Percentiles rank a stretch among this genome's conserved stretches.
Evolutionary conservation across 1,140 invertebrate genomes (phyloP).

Genomic region (Drosophila saltans): DNA sequence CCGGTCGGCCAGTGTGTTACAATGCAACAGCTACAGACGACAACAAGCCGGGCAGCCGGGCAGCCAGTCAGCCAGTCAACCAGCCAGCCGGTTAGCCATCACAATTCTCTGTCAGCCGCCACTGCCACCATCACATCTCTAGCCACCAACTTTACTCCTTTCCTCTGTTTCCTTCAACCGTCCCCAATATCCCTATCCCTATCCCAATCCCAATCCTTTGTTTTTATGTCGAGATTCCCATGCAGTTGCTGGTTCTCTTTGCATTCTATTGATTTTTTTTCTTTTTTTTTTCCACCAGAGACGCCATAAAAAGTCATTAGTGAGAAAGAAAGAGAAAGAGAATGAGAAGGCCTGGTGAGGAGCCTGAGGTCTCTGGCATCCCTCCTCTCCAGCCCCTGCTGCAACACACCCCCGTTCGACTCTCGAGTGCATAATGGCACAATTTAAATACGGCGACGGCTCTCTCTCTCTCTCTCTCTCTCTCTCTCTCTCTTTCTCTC

Average conservation of each 20-base stretch:
- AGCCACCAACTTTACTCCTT: background rate
- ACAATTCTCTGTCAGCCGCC: slow-evolving; percentile 40
- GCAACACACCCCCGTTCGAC: background rate
- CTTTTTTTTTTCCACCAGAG: slow-evolving; percentile 53
- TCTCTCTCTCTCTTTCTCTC: background rate
- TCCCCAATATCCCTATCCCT: too few relatives aligned
- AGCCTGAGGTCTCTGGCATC: slow-evolving; percentile 3
- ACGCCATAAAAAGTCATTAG: slow-evolving; percentile 77
- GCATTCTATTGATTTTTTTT: slow-evolving; percentile 75
- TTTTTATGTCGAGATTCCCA: slow-evolving; percentile 58
- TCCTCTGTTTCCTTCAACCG: too few relatives aligned
- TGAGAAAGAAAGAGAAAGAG: slow-evolving; percentile 37
- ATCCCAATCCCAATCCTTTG: slow-evolving; percentile 33
- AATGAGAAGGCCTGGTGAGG: background rate
- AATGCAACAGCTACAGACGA: slow-evolving; percentile 78
- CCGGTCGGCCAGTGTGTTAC: slow-evolving; percentile 78
- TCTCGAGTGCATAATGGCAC: slow-evolving; percentile 76
- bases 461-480: background rate
- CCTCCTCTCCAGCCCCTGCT: background rate
- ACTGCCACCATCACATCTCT: background rate
- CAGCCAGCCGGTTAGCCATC: slow-evolving; percentile 35
- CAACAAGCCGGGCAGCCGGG: slow-evolving; percentile 15
- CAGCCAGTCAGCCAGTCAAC: slow-evolving; percentile 51
- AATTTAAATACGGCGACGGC: slow-evolving; percentile 74
- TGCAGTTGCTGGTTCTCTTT: slow-evolving; percentile 49